Percentiles rank a stretch among this genome's conserved stretches.
Conservation (phyloP, 2,888 invertebrate genomes). For the Lepidochitona cinerea region DNA sequence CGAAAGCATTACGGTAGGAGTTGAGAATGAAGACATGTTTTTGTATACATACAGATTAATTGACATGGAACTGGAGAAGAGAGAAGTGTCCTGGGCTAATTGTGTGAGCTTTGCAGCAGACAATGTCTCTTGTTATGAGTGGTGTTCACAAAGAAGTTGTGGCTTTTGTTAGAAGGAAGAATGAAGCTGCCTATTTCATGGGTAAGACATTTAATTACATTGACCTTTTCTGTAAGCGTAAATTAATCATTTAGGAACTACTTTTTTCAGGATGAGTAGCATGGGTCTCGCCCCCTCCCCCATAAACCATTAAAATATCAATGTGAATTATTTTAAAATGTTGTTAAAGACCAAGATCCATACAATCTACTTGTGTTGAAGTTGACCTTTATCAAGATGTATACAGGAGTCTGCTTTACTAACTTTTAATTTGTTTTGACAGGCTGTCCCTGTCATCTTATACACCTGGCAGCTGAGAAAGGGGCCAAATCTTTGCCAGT, state of each 20-base stretch:
- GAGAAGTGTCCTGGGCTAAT: slow-evolving; percentile 17
- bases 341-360: too few relatives aligned
- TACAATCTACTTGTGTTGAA: too few relatives aligned
- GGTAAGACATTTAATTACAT: slow-evolving; percentile 7
- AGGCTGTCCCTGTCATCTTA: slow-evolving; percentile 26
- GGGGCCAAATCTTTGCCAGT: slow-evolving; percentile 12
- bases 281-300: too few relatives aligned
- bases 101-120: slow-evolving; percentile 17
- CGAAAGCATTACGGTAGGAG: neutral
- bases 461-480: slow-evolving; percentile 22
- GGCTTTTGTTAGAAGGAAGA: slow-evolving; percentile 13
- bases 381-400: too few relatives aligned
- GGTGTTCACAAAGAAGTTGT: slow-evolving; percentile 11
- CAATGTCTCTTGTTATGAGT: slow-evolving; percentile 18
- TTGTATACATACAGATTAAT: neutral
- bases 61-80: slow-evolving; percentile 14
- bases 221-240: too few relatives aligned
- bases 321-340: too few relatives aligned
- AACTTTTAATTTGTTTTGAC: neutral
- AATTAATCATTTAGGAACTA: too few relatives aligned
- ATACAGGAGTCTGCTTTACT: neutral
- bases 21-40: neutral
- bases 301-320: too few relatives aligned
- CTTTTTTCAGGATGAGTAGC: too few relatives aligned
- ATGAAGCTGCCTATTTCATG: slow-evolving; percentile 12